phyloP scores from a whole-genome alignment of 2,797 vertebrate species.

The Microctenopoma lineatum region DNA sequence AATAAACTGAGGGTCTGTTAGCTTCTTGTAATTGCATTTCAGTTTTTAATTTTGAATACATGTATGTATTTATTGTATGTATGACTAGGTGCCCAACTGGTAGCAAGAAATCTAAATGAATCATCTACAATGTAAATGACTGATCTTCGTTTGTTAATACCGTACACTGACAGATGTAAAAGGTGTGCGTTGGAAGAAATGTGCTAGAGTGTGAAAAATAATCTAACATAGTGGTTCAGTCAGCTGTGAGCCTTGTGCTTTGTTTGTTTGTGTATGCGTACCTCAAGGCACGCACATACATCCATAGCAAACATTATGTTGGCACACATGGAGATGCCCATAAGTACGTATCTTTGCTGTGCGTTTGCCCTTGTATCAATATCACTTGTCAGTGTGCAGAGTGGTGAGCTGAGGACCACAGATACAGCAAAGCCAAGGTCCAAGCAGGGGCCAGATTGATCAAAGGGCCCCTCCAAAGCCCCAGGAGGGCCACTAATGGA shows the following conservation, averaged over 20 bases:
- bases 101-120: slow-evolving; percentile 17
- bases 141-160: slow-evolving; percentile 34
- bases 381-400: slow-evolving; percentile 29
- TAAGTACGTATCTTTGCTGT: slow-evolving; percentile 41
- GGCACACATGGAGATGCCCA: slow-evolving; percentile 26
- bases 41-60: not conserved
- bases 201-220: slow-evolving; percentile 16
- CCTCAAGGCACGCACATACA: slow-evolving; percentile 51
- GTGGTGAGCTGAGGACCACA: slow-evolving; percentile 37
- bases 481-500: slow-evolving; percentile 71
- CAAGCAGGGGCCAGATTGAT: slow-evolving; percentile 72
- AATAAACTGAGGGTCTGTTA: not conserved
- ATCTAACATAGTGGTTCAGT: not conserved
- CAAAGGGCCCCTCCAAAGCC: slow-evolving; percentile 59
- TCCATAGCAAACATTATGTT: slow-evolving; percentile 7
- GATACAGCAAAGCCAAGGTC: slow-evolving; percentile 53
- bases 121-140: slow-evolving; percentile 46
- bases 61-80: too few relatives aligned
- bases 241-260: slow-evolving; percentile 18
- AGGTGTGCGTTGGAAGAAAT: slow-evolving; percentile 6
- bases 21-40: not conserved
- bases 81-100: too few relatives aligned
- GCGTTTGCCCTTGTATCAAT: slow-evolving; percentile 60
- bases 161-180: slow-evolving; percentile 27
- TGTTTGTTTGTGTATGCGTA: slow-evolving; percentile 20